Conservation (phyloP, 1,140 invertebrate genomes). For the Caerostris darwini region DNA sequence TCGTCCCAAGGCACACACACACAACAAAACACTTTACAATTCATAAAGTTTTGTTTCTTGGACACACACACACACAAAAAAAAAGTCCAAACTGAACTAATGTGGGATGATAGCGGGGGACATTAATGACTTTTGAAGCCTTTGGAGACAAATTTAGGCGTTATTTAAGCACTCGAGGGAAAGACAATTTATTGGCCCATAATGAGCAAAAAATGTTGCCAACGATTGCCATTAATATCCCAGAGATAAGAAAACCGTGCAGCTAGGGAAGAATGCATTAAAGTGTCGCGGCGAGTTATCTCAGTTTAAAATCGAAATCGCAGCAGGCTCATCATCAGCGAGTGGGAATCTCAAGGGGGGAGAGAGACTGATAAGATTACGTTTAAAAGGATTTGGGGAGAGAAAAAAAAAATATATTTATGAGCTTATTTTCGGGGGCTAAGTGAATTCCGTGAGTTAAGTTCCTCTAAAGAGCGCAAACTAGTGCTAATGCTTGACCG, state of each 20-base stretch:
- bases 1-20: conserved; percentile 20
- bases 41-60: conserved; percentile 5
- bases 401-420: neutral
- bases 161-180: conserved; percentile 53
- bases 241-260: conserved; percentile 32
- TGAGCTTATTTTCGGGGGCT: neutral
- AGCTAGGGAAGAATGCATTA: conserved; percentile 8
- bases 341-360: neutral
- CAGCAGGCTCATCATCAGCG: conserved; percentile 6
- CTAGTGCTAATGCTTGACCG: neutral
- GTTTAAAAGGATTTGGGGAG: neutral
- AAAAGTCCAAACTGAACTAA: neutral
- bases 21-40: conserved; percentile 54
- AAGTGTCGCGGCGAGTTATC: conserved; percentile 26
- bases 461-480: neutral
- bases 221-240: conserved; percentile 50
- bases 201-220: conserved; percentile 44
- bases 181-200: conserved; percentile 41
- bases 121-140: conserved; percentile 32
- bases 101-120: neutral
- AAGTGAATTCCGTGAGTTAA: neutral
- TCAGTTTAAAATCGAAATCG: conserved; percentile 27
- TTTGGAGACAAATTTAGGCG: conserved; percentile 49
- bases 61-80: neutral
- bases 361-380: conserved; percentile 10